These are phyloP conservation scores for Pogonocherus hispidulus DNA, from an alignment of 2,888 invertebrate species.

Conservation along the genomic window DNA sequence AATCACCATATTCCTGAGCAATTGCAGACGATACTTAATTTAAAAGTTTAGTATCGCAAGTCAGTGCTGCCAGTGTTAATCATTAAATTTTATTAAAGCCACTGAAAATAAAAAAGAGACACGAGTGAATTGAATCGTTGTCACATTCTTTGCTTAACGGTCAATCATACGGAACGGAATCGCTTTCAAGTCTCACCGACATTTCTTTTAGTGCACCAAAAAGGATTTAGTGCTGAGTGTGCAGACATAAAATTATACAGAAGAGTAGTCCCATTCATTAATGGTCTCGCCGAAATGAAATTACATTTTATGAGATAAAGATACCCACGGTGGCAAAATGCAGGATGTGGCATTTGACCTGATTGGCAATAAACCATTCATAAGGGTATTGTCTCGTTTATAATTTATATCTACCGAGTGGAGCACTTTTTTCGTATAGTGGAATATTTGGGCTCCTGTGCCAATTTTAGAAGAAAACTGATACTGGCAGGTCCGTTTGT, in stretches of 20 bases:
- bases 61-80: conserved; percentile 1
- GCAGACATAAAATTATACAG: conserved; percentile 22
- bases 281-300: neutral
- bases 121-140: conserved; percentile 42
- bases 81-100: conserved; percentile 44
- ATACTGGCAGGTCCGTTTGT: too few relatives aligned
- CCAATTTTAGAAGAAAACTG: too few relatives aligned
- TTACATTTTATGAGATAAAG: conserved; percentile 7
- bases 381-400: neutral
- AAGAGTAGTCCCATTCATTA: conserved; percentile 22
- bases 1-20: too few relatives aligned
- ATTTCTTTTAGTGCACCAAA: conserved; percentile 39
- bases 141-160: conserved; percentile 37
- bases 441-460: too few relatives aligned
- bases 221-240: conserved; percentile 39
- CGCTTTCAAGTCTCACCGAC: conserved; percentile 42
- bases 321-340: neutral
- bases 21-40: neutral
- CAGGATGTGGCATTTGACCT: neutral
- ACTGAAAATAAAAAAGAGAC: conserved; percentile 40
- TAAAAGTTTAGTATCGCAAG: neutral
- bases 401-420: too few relatives aligned
- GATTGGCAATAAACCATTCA: neutral
- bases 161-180: conserved; percentile 38
- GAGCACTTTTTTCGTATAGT: too few relatives aligned